Evolutionary conservation across 2,888 invertebrate species (phyloP).

Genomic region (Drosophila lacicola): DNA sequence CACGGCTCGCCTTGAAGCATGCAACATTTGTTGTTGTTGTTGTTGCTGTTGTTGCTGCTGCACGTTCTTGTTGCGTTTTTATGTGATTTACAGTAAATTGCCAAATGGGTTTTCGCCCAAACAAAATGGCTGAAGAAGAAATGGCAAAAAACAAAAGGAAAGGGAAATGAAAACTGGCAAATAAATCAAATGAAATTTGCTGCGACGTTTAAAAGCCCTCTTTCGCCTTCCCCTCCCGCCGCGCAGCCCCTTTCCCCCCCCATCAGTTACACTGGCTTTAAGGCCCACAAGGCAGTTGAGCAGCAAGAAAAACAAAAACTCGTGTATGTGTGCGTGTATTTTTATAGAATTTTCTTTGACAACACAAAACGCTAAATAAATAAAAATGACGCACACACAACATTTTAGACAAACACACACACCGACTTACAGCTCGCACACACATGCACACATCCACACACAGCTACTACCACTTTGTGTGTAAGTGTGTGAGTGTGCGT

Average conservation of each 20-base stretch:
- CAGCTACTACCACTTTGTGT: constrained; percentile 3
- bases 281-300: constrained; percentile 71
- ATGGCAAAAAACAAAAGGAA: constrained; percentile 23
- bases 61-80: constrained; percentile 46
- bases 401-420: constrained; percentile 9
- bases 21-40: constrained; percentile 37
- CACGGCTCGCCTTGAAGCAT: constrained; percentile 50
- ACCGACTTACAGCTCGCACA: background rate
- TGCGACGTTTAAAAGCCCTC: constrained; percentile 46
- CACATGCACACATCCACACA: constrained; percentile 22
- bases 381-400: constrained; percentile 3
- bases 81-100: constrained; percentile 72
- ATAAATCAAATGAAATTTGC: constrained; percentile 79
- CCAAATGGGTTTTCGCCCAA: constrained; percentile 52
- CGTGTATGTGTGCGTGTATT: constrained; percentile 12
- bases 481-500: constrained; percentile 11
- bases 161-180: constrained; percentile 78
- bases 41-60: constrained; percentile 41
- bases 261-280: constrained; percentile 13
- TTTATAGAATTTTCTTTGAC: constrained; percentile 20
- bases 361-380: constrained; percentile 32
- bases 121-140: constrained; percentile 4
- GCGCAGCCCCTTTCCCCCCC: background rate
- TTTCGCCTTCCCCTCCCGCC: background rate
- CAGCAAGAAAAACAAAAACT: constrained; percentile 59